Evolutionary conservation across 2,113 vertebrate species (phyloP), one percentile per base, ranked within the genome.

Genomic region (Tenrec ecaudatus): DNA sequence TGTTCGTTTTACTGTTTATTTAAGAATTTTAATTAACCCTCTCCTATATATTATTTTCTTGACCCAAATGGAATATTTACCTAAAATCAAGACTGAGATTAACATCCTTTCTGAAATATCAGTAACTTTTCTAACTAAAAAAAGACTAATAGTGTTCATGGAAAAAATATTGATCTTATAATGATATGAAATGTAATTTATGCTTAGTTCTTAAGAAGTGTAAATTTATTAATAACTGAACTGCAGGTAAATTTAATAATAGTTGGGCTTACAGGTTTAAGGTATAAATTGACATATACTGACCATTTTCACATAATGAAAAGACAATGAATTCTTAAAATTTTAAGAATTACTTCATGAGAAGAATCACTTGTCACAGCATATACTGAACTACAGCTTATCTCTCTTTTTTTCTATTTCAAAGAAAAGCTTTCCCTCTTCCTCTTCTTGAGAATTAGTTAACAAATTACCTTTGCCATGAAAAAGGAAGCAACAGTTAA

Each of bases 181-280:
- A 53, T 87, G 22, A 89, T 73, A 14, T 53, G 66, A 86, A 53
- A 64, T 80, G 23, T 73, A 40, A 66, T 53, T 87, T 94, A 47
- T 60, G 79, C 29, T 86, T 66, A 82, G n/a, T n/a, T n/a, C n/a
- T n/a, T n/a, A n/a, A n/a, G n/a, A n/a, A n/a, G n/a, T n/a, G n/a
- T n/a, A n/a, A n/a, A 68, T 64, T 91, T 53, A 62, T 68, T 84
- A 64, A 88, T n/a, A 82, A 69, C 38, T 47, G 62, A 91, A 53
- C 25, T 69, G 10, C 53, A 12, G 71, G 33, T 38, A 60, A 92
- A 83, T 89, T 89, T 92, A 82, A 57, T 73, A 64, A 81, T 19
- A 43, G 25, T 5, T 16, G 22, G 47, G 1, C 12, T 84, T 69
- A 53, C 73, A 81, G 64, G 47, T 43, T 75, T 25, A 83, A 40